Evolutionary conservation across 1,140 invertebrate genomes (phyloP).

Genomic region (Onthophagus taurus): DNA sequence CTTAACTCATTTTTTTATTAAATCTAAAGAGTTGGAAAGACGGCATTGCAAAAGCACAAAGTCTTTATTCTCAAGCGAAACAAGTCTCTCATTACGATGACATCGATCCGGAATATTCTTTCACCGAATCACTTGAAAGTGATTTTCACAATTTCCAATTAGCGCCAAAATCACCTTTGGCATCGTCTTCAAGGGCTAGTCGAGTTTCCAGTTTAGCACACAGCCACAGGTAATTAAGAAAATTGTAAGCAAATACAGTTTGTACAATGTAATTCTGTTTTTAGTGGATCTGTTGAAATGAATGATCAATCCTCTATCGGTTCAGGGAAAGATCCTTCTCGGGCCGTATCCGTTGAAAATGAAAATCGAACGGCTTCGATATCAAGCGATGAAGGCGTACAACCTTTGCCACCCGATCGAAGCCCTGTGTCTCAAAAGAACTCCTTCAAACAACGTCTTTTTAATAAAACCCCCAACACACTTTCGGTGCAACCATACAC

Average conservation of each 20-base stretch:
- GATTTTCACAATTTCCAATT: conserved; percentile 38
- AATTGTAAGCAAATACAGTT: neutral
- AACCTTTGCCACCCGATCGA: conserved; percentile 32
- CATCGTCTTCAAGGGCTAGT: conserved; percentile 39
- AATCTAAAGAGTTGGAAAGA: conserved; percentile 49
- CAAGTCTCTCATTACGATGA: conserved; percentile 36
- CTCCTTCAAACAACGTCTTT: conserved; percentile 34
- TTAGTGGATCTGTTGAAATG: conserved; percentile 65
- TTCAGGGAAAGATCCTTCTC: conserved; percentile 33
- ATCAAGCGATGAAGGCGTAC: conserved; percentile 43
- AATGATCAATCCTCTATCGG: conserved; percentile 44
- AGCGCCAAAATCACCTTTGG: conserved; percentile 32
- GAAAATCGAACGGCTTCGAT: conserved; percentile 44
- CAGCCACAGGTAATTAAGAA: conserved; percentile 46
- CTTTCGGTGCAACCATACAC: conserved; percentile 62
- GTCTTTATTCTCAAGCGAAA: conserved; percentile 49
- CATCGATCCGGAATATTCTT: conserved; percentile 36
- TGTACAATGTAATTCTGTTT: no score
- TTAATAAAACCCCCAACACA: conserved; percentile 55
- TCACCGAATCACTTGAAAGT: conserved; percentile 37
- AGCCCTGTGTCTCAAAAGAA: conserved; percentile 33
- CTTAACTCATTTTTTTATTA: neutral
- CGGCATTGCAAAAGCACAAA: conserved; percentile 54
- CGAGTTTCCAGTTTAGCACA: conserved; percentile 54
- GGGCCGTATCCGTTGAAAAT: conserved; percentile 42